Percentiles rank a stretch among this genome's conserved stretches.
Evolutionary conservation across 2,888 invertebrate species (phyloP).

Genomic region (Dryocosmus kuriphilus): DNA sequence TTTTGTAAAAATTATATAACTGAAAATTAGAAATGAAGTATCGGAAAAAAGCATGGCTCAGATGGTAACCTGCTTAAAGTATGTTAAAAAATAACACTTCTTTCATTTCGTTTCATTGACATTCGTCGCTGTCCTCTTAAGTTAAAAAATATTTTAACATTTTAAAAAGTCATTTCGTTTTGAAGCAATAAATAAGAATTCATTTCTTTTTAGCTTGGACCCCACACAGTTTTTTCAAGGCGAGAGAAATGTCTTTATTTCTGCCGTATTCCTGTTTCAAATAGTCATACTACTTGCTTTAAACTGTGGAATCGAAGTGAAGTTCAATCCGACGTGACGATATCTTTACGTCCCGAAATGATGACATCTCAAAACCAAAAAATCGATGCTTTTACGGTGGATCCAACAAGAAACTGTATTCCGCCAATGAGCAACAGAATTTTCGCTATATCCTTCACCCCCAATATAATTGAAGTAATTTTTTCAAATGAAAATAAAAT

Average conservation of each 20-base stretch:
- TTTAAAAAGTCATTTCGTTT: no score
- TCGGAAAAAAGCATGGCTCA: no score
- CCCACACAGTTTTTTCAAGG: slow-evolving; percentile 72
- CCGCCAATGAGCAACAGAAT: slow-evolving; percentile 71
- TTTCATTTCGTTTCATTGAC: neutral
- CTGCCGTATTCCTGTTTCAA: slow-evolving; percentile 73
- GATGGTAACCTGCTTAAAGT: neutral
- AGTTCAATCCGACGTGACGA: slow-evolving; percentile 70
- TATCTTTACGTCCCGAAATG: slow-evolving; percentile 58
- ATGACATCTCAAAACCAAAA: slow-evolving; percentile 59
- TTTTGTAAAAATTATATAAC: no score
- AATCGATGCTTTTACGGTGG: slow-evolving; percentile 67
- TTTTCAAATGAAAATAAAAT: neutral
- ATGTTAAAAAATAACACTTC: neutral
- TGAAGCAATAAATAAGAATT: no score
- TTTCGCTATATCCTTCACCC: slow-evolving; percentile 75
- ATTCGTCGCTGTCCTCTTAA: neutral
- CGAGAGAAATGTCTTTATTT: slow-evolving; percentile 75
- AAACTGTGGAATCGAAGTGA: slow-evolving; percentile 75
- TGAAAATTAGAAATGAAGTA: no score
- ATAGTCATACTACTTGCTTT: slow-evolving; percentile 68
- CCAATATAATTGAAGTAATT: slow-evolving; percentile 75
- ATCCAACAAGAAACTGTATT: slow-evolving; percentile 68
- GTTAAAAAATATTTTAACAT: no score
- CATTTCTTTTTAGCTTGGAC: slow-evolving; percentile 68